Base-by-base conservation (phyloP, 2,113 vertebrate species). In the Strix aluco region DNA sequence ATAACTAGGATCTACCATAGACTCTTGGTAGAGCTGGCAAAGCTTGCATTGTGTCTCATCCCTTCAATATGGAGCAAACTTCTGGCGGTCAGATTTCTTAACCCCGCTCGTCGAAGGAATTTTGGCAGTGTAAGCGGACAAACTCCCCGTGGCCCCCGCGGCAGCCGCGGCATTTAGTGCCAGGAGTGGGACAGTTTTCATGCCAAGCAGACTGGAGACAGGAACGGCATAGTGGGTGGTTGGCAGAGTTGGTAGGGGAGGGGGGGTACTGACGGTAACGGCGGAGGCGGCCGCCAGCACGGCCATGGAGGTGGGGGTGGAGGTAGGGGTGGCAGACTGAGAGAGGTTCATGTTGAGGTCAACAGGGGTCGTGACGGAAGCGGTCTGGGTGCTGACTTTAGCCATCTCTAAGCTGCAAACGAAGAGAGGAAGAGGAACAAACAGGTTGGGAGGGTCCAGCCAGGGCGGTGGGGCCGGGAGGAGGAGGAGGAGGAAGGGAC, bases 391-490 rank as follows among this genome's bases (percentile, higher is more conserved):
- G 98, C 98, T 99, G 98, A 99, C 98, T 98, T 99, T 99, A 99
- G 99, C 99, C 99, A 99, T 99, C 98, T 99, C 99, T 99, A 99
- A 98, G 98, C 99, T 99, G 99, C 98, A 98, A 98, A 97, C 96
- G 97, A 98, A 98, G 98, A 98, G 57, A 97, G 96, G 97, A 97
- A 98, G 94, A 97, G 97, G 97, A 98, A 97, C 96, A 97, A 98
- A 97, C 91, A 96, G 96, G 97, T 97, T 96, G 96, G 97, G 97
- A 93, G 92, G 97, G 95, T 97, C 95, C 96, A 98, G 98, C 97
- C 96, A 97, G 96, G 96, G 97, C 4, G 93, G 89, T 88, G 92
- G 96, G 96, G 57, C 54, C 55, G 1, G 92, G 96, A 92, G 87
- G n/a, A 71, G 85, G 96, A 96, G 65, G 58, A 54, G 46, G 46